Conservation (phyloP, 2,797 vertebrate genomes). For the Gymnoscopelus braueri region DNA sequence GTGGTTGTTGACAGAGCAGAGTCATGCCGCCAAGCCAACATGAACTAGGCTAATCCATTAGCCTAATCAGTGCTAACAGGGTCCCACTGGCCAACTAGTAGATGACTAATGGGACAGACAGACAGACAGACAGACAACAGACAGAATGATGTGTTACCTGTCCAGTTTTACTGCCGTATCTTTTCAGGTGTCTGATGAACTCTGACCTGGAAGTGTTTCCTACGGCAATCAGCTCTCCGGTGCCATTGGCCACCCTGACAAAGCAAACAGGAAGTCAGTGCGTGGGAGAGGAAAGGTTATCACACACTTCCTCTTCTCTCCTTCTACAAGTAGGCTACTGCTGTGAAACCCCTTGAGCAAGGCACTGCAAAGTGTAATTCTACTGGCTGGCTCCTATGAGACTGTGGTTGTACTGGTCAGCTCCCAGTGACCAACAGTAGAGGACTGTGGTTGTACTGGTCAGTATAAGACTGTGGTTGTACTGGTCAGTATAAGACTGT, state of each 20-base stretch:
- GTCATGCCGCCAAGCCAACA: conserved; percentile 26
- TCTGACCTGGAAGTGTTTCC: conserved; percentile 90
- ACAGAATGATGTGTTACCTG: conserved; percentile 82
- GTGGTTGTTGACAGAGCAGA: neutral
- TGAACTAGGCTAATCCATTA: conserved; percentile 60
- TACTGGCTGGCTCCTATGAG: too few relatives aligned
- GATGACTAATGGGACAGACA: conserved; percentile 9
- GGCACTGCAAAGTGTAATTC: too few relatives aligned
- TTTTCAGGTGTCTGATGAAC: conserved; percentile 96
- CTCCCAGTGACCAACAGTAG: too few relatives aligned
- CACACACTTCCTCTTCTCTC: too few relatives aligned
- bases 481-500: too few relatives aligned
- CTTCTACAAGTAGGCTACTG: too few relatives aligned
- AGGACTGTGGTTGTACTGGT: too few relatives aligned
- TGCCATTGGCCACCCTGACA: conserved; percentile 90
- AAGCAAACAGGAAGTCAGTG: conserved; percentile 41
- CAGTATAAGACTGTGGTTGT: too few relatives aligned
- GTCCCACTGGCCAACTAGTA: conserved; percentile 22
- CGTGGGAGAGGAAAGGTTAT: too few relatives aligned
- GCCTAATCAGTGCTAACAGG: neutral
- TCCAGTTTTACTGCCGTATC: conserved; percentile 84
- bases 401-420: too few relatives aligned
- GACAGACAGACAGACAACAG: neutral
- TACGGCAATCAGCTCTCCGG: conserved; percentile 87
- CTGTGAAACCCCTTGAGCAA: too few relatives aligned